A percentile compares a stretch with the other conserved stretches of the same genome.
phyloP scores from a whole-genome alignment of 2,888 invertebrate species.

The Dermolepida albohirtum region DNA sequence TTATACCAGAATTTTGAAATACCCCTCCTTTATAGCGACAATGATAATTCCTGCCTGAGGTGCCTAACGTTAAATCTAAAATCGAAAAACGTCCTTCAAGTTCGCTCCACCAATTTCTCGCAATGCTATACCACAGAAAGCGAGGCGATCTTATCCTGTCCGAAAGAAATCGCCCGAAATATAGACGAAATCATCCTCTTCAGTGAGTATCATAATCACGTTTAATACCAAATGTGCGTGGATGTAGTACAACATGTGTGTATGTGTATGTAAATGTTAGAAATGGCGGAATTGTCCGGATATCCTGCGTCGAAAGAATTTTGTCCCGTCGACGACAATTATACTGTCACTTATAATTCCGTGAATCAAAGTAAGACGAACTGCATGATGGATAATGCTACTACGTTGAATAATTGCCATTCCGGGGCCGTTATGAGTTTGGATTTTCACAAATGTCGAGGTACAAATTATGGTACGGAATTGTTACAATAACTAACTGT shows the following conservation, averaged over 20 bases:
- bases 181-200: conserved; percentile 69
- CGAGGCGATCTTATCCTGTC: conserved; percentile 71
- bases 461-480: conserved; percentile 67
- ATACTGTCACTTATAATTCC: conserved; percentile 69
- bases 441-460: conserved; percentile 70
- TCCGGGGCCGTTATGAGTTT: conserved; percentile 71
- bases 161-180: conserved; percentile 63
- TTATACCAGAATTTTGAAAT: too few relatives aligned
- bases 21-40: conserved; percentile 63
- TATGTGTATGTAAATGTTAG: conserved; percentile 56
- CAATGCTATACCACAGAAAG: conserved; percentile 73
- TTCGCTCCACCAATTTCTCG: conserved; percentile 69
- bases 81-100: conserved; percentile 72
- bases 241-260: conserved; percentile 10
- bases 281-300: conserved; percentile 68
- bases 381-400: conserved; percentile 69
- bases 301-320: conserved; percentile 69
- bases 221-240: neutral
- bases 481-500: neutral
- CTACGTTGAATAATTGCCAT: conserved; percentile 72
- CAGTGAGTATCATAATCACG: conserved; percentile 65
- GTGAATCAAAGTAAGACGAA: conserved; percentile 67
- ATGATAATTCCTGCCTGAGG: conserved; percentile 70
- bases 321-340: conserved; percentile 74
- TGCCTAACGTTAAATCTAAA: conserved; percentile 72